Conservation (phyloP, 2,888 invertebrate genomes). For the Alviniconcha strummeri region DNA sequence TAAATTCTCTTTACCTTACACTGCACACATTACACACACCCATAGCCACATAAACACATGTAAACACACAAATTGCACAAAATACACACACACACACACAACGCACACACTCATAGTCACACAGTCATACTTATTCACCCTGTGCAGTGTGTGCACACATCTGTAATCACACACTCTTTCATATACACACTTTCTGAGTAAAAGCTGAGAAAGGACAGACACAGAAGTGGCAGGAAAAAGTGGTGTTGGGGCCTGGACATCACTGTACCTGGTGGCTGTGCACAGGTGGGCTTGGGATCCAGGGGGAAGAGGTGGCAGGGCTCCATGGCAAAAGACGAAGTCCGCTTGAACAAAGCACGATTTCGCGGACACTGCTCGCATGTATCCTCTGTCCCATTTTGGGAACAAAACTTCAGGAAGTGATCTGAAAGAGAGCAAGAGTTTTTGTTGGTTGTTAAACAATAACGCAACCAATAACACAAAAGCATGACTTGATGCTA, state of each 20-base stretch:
- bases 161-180: too few relatives aligned
- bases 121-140: too few relatives aligned
- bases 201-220: not conserved
- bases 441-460: too few relatives aligned
- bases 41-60: too few relatives aligned
- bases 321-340: conserved; percentile 23
- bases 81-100: too few relatives aligned
- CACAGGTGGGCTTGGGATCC: not conserved
- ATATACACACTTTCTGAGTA: too few relatives aligned
- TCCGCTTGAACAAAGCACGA: conserved; percentile 19
- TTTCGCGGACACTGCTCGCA: not conserved
- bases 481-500: not conserved
- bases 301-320: not conserved
- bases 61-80: too few relatives aligned
- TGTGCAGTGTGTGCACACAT: too few relatives aligned
- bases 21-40: too few relatives aligned
- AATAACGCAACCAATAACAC: too few relatives aligned
- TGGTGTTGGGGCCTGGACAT: not conserved
- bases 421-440: conserved; percentile 12
- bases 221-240: not conserved
- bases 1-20: too few relatives aligned
- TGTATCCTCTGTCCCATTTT: conserved; percentile 15
- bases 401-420: conserved; percentile 4
- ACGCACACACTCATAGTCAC: too few relatives aligned
- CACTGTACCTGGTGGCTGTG: not conserved